Evolutionary conservation across 2,797 vertebrate species (phyloP).

Genomic region (Mallotus villosus): DNA sequence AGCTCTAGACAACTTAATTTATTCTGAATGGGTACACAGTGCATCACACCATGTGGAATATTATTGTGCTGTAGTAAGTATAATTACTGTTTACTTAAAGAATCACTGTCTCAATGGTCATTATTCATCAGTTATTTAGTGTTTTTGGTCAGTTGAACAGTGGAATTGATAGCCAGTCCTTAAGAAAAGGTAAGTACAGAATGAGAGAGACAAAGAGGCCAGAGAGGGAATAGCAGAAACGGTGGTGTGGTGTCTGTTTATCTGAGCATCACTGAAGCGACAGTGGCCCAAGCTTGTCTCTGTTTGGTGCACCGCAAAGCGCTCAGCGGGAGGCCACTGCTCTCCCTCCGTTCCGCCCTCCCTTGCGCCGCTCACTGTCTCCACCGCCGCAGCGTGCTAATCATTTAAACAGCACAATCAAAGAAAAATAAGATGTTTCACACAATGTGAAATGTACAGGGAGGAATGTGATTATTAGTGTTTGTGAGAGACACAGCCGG

Average conservation of each 20-base stretch:
- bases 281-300: conserved; percentile 68
- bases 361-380: conserved; percentile 64
- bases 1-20: too few relatives aligned
- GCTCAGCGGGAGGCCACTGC: conserved; percentile 70
- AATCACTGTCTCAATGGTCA: too few relatives aligned
- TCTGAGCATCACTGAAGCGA: conserved; percentile 75
- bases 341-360: conserved; percentile 54
- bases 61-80: too few relatives aligned
- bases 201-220: conserved; percentile 10
- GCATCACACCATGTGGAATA: too few relatives aligned
- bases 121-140: neutral
- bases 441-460: conserved; percentile 70
- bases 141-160: neutral
- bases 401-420: conserved; percentile 85
- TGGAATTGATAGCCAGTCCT: neutral
- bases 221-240: conserved; percentile 34
- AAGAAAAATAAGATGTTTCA: conserved; percentile 77
- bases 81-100: too few relatives aligned
- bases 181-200: conserved; percentile 46
- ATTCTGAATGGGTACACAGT: too few relatives aligned
- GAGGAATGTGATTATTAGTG: conserved; percentile 79
- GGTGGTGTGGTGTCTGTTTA: conserved; percentile 52
- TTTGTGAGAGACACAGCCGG: conserved; percentile 75
- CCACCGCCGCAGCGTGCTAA: conserved; percentile 75
- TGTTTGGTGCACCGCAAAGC: conserved; percentile 50